Base-by-base conservation (phyloP, 2,888 invertebrate genomes). In the Diadegma fenestrale region DNA sequence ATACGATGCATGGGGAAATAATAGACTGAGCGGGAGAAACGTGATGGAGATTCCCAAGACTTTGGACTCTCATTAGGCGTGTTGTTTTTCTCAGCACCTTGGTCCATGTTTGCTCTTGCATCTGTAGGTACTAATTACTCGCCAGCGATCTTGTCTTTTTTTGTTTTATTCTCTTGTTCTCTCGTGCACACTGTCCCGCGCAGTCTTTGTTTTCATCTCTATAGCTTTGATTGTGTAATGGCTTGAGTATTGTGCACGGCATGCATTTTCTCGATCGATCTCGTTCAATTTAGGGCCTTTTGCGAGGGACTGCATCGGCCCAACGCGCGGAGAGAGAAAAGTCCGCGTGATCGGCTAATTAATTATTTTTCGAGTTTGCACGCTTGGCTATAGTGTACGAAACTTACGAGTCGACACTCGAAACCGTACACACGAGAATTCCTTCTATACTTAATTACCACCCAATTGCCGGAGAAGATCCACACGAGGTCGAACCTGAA, bases 41-140 rank as follows among this genome's bases (percentile, higher is more conserved):
- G 78, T 51, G 81, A 79, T 45, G 51, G 45, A 69, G 81, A 85
- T 85, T 79, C 69, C 69, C 69, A 43, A 63, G 85, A 79, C 78
- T 85, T 81, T 72, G 73, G 82, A 86, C 43, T 69, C 90, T 92
- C 92, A 90, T 92, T 92, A 92, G 91, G 89, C 89, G 90, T 89
- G 90, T 89, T 89, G 88, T 88, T 89, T 71, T 69, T 88, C 88
- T 88, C 85, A 71, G 79, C 89, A 88, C 89, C 88, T 69, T 78
- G 58, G 73, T 85, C 75, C 78, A 69, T 43, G 86, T 89, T 90
- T 88, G 91, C 91, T 90, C 90, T 89, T 91, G 92, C 91, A 91
- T 91, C 90, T 90, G 92, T 92, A 92, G 90, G 90, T 93, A 93
- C 93, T 93, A 93, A 93, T 93, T 93, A 92, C 92, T 89, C 88